Evolutionary conservation across 2,797 vertebrate genomes (phyloP).

Genomic region (Falco biarmicus): DNA sequence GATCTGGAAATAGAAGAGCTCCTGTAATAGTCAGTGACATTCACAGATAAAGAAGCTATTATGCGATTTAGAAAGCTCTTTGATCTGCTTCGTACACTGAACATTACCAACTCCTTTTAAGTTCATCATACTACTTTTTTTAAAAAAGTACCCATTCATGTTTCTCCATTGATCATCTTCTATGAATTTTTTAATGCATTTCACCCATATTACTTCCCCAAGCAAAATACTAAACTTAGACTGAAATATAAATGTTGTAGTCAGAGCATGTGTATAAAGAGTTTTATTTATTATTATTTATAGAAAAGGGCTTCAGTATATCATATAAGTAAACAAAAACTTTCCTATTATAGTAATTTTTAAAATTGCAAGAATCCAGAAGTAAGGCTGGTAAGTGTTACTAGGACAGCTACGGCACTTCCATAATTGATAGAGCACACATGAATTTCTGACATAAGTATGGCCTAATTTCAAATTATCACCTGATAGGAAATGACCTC

Average conservation of each 20-base stretch:
- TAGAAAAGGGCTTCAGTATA: not conserved
- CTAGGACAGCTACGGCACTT: not conserved
- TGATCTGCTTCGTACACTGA: slow-evolving; percentile 46
- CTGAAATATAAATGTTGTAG: not conserved
- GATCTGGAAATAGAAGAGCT: slow-evolving; percentile 35
- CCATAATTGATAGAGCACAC: not conserved
- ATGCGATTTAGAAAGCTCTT: slow-evolving; percentile 30
- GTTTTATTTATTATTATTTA: not conserved
- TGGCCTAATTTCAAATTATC: slow-evolving; percentile 29
- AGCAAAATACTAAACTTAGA: not conserved
- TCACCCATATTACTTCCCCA: not conserved
- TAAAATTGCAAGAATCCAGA: not conserved
- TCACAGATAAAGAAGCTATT: slow-evolving; percentile 43
- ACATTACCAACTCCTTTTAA: slow-evolving; percentile 14
- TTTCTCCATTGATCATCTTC: not conserved
- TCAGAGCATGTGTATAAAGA: not conserved
- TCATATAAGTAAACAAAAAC: not conserved
- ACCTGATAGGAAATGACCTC: slow-evolving; percentile 28
- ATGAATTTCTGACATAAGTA: not conserved
- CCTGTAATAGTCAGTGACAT: slow-evolving; percentile 45
- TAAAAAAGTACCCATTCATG: not conserved
- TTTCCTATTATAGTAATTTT: not conserved
- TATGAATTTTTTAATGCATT: not conserved
- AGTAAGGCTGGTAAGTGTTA: not conserved
- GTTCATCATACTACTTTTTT: not conserved